Conservation (phyloP, 2,888 invertebrate species). For the Cinara cedri region DNA sequence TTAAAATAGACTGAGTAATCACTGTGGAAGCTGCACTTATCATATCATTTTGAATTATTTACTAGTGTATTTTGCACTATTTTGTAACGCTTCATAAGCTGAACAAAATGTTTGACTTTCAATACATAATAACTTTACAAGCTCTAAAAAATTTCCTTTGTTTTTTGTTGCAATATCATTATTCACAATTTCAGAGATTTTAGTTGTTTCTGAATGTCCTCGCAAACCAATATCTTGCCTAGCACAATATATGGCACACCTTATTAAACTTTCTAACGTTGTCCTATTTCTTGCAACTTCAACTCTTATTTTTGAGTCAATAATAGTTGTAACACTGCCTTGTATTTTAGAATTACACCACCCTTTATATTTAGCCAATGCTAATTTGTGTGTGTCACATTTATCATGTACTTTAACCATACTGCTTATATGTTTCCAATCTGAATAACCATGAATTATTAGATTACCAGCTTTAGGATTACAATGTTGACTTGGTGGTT, state of each 20-base stretch:
- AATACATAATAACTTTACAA: not conserved
- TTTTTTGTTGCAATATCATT: not conserved
- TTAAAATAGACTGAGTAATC: no score
- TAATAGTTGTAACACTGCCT: constrained; percentile 2
- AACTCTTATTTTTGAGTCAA: not conserved
- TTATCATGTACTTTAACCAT: no score
- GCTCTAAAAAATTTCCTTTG: not conserved
- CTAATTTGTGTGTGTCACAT: no score
- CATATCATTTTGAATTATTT: no score
- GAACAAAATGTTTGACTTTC: not conserved
- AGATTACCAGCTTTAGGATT: not conserved
- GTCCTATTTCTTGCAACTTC: not conserved
- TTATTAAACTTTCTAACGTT: no score
- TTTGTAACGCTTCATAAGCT: not conserved
- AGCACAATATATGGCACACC: no score
- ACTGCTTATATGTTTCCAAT: not conserved
- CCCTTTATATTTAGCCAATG: no score
- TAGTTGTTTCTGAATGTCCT: no score
- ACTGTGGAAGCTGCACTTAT: no score
- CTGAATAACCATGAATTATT: not conserved
- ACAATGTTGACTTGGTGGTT: not conserved
- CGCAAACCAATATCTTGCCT: no score
- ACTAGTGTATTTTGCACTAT: not conserved
- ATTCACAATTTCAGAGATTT: not conserved
- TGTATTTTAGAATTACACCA: not conserved